Evolutionary conservation across 1,140 invertebrate species (phyloP).

Genomic region (Metaphire vulgaris): DNA sequence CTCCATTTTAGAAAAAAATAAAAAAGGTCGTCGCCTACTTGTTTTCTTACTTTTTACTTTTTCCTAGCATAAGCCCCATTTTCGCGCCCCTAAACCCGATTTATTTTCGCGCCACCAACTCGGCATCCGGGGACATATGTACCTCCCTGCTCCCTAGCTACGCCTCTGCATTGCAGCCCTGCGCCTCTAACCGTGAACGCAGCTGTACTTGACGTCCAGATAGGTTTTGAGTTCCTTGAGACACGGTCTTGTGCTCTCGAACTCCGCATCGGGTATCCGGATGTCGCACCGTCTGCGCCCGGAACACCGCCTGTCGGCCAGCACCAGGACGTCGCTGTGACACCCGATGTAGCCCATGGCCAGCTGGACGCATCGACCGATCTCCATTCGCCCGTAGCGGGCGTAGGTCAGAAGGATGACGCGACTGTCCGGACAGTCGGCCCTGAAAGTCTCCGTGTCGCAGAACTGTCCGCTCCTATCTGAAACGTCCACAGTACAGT

Average conservation of each 20-base stretch:
- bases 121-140: too few species aligned
- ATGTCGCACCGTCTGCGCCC: background rate
- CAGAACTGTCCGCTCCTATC: slow-evolving; percentile 9
- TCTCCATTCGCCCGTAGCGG: slow-evolving; percentile 25
- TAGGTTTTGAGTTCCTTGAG: slow-evolving; percentile 10
- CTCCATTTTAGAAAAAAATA: too few species aligned
- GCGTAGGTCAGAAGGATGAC: slow-evolving; percentile 23
- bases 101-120: too few species aligned
- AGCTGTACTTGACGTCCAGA: background rate
- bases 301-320: background rate
- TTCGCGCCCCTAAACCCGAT: too few species aligned
- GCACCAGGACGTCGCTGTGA: background rate
- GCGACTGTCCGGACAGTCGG: slow-evolving; percentile 17
- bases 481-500: too few species aligned
- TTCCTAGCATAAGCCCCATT: too few species aligned
- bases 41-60: too few species aligned
- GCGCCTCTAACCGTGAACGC: background rate
- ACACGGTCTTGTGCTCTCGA: slow-evolving; percentile 7
- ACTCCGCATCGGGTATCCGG: background rate
- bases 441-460: slow-evolving; percentile 24
- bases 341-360: background rate
- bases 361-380: slow-evolving; percentile 2
- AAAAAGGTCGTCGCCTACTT: too few species aligned
- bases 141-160: too few species aligned
- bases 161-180: too few species aligned